A percentile compares a stretch with the other conserved stretches of the same genome.
Conservation (phyloP, 2,797 vertebrate genomes). For the Gymnoscopelus braueri region DNA sequence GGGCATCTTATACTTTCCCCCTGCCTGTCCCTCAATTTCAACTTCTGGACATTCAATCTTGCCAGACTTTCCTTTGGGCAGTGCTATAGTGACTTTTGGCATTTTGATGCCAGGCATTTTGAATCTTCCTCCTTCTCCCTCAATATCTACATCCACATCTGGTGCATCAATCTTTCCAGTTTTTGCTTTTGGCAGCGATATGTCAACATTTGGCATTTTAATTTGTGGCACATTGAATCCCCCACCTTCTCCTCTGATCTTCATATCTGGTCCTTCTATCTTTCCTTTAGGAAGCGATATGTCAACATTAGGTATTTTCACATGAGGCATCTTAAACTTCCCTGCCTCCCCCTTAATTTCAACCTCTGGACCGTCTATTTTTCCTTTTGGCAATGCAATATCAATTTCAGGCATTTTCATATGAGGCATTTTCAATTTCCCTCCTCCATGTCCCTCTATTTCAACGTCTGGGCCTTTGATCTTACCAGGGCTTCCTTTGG, state of each 20-base stretch:
- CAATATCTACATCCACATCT: conserved; percentile 19
- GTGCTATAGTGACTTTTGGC: conserved; percentile 62
- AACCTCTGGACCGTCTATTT: conserved; percentile 34
- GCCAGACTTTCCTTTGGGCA: conserved; percentile 52
- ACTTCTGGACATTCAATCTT: conserved; percentile 29
- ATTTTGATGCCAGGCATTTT: conserved; percentile 45
- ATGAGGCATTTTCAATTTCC: conserved; percentile 35
- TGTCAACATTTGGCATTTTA: conserved; percentile 66
- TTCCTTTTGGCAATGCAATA: conserved; percentile 62
- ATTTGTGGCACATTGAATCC: conserved; percentile 45
- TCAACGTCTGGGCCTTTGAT: conserved; percentile 29
- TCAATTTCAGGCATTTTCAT: conserved; percentile 55
- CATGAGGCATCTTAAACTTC: conserved; percentile 41
- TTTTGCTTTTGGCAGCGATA: conserved; percentile 59
- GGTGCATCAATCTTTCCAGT: conserved; percentile 40
- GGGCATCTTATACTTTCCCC: conserved; percentile 18
- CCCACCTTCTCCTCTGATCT: conserved; percentile 1
- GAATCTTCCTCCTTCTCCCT: conserved; percentile 23
- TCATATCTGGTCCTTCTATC: conserved; percentile 38
- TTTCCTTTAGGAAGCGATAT: conserved; percentile 15
- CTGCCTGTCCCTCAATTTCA: conserved; percentile 26
- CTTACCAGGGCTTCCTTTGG: conserved; percentile 39
- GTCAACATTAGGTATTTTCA: conserved; percentile 58
- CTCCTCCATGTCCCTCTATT: conserved; percentile 16
- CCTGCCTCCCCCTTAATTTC: conserved; percentile 23